These are phyloP conservation scores for Sebastes cheni DNA, from an alignment of 2,797 vertebrate genomes.

Conservation along the genomic window DNA sequence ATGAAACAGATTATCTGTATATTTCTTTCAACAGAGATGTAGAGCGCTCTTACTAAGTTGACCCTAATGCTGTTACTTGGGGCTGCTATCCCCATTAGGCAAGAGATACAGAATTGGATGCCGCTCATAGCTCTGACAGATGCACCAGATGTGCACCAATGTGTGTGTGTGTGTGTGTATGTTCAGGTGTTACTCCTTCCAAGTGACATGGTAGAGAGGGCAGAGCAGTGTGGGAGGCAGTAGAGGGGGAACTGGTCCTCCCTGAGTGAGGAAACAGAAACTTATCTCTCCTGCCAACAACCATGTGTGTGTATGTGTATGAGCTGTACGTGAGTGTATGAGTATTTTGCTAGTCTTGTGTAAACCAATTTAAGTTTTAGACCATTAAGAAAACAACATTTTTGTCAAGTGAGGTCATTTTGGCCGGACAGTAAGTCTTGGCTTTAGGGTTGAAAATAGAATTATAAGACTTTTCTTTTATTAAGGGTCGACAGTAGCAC, in stretches of 20 bases:
- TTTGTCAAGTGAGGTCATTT: conserved; percentile 23
- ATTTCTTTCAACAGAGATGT: background rate
- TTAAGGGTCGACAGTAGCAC: background rate
- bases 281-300: background rate
- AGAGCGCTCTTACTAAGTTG: background rate
- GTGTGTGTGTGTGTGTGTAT: conserved; percentile 1
- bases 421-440: background rate
- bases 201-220: conserved; percentile 9
- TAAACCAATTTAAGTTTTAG: background rate
- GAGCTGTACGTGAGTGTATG: background rate
- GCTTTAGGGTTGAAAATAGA: background rate
- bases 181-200: conserved; percentile 34
- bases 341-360: background rate
- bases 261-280: conserved; percentile 40
- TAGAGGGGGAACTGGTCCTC: background rate
- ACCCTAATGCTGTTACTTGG: background rate
- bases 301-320: background rate
- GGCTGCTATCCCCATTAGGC: conserved; percentile 33
- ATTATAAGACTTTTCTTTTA: background rate
- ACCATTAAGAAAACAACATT: conserved; percentile 16
- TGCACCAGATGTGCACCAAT: conserved; percentile 6
- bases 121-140: conserved; percentile 10
- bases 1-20: background rate
- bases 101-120: background rate
- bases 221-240: background rate